Conservation (phyloP, 2,797 vertebrate genomes). For the Pterois miles region DNA sequence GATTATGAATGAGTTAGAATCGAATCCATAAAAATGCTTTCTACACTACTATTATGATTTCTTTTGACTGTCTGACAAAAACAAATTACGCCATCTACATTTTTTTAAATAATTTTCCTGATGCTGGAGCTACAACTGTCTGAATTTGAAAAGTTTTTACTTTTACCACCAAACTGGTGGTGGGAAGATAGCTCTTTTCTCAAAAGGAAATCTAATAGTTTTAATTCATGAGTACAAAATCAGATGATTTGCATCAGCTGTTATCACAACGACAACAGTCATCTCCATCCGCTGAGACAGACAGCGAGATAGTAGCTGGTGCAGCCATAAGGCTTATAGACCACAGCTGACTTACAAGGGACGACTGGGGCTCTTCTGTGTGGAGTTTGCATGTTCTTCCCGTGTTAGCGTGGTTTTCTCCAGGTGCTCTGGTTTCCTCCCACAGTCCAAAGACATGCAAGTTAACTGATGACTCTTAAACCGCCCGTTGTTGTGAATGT, state of each 20-base stretch:
- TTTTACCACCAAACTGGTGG: not conserved
- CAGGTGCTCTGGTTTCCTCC: too few relatives aligned
- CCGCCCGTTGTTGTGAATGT: too few relatives aligned
- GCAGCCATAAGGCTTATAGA: not conserved
- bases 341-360: not conserved
- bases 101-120: not conserved
- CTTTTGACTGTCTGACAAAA: not conserved
- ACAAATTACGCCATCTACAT: not conserved
- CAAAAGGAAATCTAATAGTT: not conserved
- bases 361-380: too few relatives aligned
- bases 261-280: not conserved
- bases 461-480: too few relatives aligned
- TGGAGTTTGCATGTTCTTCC: too few relatives aligned
- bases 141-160: not conserved
- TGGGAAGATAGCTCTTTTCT: not conserved
- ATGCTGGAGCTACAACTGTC: not conserved
- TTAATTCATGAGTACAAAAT: not conserved
- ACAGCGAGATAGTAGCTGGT: not conserved
- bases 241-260: not conserved
- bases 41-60: not conserved
- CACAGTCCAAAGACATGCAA: too few relatives aligned
- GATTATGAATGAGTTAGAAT: not conserved
- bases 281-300: too few relatives aligned
- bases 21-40: not conserved
- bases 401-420: too few relatives aligned